phyloP scores from a whole-genome alignment of 2,888 invertebrate species.

The Cephus nigrinus region DNA sequence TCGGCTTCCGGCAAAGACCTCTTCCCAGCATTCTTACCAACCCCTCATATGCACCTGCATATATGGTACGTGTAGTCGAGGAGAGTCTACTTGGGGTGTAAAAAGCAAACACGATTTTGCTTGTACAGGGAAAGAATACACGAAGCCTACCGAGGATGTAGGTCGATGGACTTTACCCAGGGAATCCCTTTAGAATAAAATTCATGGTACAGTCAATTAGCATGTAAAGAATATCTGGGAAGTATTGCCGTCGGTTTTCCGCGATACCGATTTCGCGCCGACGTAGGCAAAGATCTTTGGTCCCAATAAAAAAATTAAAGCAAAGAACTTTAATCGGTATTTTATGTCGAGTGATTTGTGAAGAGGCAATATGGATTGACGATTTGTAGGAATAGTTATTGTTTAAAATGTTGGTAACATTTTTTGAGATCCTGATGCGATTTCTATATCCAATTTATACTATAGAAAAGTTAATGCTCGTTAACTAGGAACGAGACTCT shows the following conservation, averaged over 20 bases:
- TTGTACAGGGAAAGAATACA: background rate
- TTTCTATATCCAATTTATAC: background rate
- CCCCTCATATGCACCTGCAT: background rate
- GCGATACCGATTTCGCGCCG: background rate
- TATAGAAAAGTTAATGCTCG: background rate
- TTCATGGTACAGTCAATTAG: background rate
- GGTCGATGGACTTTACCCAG: background rate
- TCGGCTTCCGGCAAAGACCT: constrained; percentile 42
- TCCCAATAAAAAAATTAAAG: too few relatives aligned
- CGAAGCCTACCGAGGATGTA: background rate
- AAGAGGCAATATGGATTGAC: too few relatives aligned
- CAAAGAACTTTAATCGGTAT: too few relatives aligned
- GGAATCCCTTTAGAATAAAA: background rate
- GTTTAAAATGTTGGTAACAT: background rate
- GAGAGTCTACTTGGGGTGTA: background rate
- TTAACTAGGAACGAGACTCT: background rate
- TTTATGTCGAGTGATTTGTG: too few relatives aligned
- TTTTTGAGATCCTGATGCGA: background rate
- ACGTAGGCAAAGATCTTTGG: too few relatives aligned
- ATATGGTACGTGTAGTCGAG: background rate
- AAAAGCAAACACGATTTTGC: background rate
- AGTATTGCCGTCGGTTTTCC: background rate
- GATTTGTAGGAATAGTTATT: background rate
- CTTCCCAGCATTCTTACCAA: background rate
- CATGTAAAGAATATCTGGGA: background rate